Base-by-base conservation (phyloP, 2,888 invertebrate genomes). In the Eucera pruinosa region DNA sequence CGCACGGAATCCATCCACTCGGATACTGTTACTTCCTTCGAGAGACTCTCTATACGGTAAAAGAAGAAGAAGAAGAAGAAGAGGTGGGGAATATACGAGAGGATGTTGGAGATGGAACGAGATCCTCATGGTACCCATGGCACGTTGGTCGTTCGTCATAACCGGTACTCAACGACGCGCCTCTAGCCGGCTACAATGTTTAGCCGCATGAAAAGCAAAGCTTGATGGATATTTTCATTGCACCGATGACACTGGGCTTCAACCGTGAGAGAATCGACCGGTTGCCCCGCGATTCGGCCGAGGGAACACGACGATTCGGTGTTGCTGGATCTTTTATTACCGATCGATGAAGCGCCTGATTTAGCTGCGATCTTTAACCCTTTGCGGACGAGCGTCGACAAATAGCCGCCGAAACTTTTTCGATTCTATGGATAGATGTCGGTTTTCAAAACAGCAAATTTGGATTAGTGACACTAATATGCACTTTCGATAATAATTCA, bases 1-100 rank as follows among this genome's bases (percentile, higher is more conserved):
- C 89, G 87, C 86, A 85, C 86, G 88, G 88, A 89, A 90, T 90
- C 86, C 88, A 88, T 89, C 88, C 85, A 85, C 81, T 85, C 86
- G 87, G 87, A 90, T 89, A 89, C 88, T 87, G 88, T 88, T 88
- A 88, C 89, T 88, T 88, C 88, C 87, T 86, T 78, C 87, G 85
- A 85, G 69, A 71, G 80, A 78, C 23, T 27, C 48, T 36, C 48
- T 4, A 15, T 13, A 13, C 18, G 13, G 9, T 25, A 3, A 5
- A 33, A 2, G 27, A 41, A 27, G 15, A 33, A 25, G 45, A 36
- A 25, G 45, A 9, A n/a, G 41, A 43, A 25, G 39, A 47, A 23
- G 30, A 60, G 64, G 64, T 33, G 36, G 43, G 18, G 20, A 36
- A 6, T 30, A 5, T 18, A 13, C 2, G 27, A 55, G 68, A 71